Conservation (phyloP, 1,140 invertebrate species). For the Dinothrombium tinctorium region DNA sequence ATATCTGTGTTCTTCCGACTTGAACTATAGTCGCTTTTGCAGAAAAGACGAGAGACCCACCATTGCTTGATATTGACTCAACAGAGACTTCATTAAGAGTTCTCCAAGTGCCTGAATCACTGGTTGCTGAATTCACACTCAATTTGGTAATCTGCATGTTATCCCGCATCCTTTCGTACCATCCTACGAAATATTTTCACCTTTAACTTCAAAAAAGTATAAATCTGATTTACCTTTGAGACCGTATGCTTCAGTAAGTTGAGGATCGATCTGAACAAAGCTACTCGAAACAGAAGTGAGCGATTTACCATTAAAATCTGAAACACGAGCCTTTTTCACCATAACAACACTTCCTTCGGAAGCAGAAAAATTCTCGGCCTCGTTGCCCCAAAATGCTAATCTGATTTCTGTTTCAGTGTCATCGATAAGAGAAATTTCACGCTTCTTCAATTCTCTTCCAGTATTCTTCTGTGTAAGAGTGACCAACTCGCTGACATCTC, state of each 20-base stretch:
- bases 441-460: conserved; percentile 61
- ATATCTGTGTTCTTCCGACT: conserved; percentile 50
- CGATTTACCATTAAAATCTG: conserved; percentile 42
- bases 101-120: conserved; percentile 16
- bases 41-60: conserved; percentile 20
- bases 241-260: conserved; percentile 57
- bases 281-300: conserved; percentile 9
- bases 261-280: conserved; percentile 51
- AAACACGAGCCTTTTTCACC: conserved; percentile 46
- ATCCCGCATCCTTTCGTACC: conserved; percentile 57
- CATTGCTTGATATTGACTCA: not conserved
- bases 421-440: conserved; percentile 70
- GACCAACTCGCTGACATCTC: conserved; percentile 39
- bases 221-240: no score
- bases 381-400: conserved; percentile 29
- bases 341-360: conserved; percentile 49
- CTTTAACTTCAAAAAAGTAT: no score
- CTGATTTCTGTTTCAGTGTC: conserved; percentile 46
- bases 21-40: conserved; percentile 40
- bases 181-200: no score
- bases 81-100: not conserved
- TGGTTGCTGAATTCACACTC: conserved; percentile 24
- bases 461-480: conserved; percentile 42
- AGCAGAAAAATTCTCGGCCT: conserved; percentile 58
- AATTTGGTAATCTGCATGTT: conserved; percentile 33